Evolutionary conservation across 2,113 vertebrate genomes (phyloP), one percentile per base, ranked within the genome.

Genomic region (Trichomycterus rosablanca): DNA sequence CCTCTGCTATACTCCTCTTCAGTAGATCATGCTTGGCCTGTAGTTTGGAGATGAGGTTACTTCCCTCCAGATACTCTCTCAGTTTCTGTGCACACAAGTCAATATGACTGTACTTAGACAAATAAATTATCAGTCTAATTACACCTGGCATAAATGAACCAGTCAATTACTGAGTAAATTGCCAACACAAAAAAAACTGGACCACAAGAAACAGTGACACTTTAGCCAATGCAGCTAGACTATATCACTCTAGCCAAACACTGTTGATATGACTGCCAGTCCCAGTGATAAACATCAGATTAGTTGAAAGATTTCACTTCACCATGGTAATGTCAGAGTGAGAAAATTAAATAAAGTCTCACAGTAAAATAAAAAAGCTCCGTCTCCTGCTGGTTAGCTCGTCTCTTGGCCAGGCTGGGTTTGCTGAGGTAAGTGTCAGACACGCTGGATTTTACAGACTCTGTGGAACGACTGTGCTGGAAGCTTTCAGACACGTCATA

Each of bases 341-440:
- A n/a, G n/a, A n/a, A n/a, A n/a, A n/a, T n/a, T n/a, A n/a, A 11
- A 11, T 6, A 24, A 42, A 10, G 5, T 1, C 91, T 89, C 82
- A 98, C 96, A 7, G 86, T 98, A 83, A 99, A 99, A 75, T 97
- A 98, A 84, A 99, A 99, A 78, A 97, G 95, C 83, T 99, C 96
- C 0, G 96, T 99, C 86, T 99, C 96, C 72, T 99, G 96, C 80
- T 99, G 96, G 76, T 99, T 99, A 62, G 95, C 93, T 12, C 96
- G 79, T 19, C 91, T 86, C 83, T 99, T 99, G 77, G 96, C 94
- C 39, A 99, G 93, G 78, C 95, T 99, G 1, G 95, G 96, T 37
- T 98, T 98, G 89, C 95, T 99, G 89, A 99, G 87, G 88, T 97
- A 99, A 0, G 95, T 95, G 39, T 99, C 96, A 0, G 96, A 99